Evolutionary conservation across 2,797 vertebrate species (phyloP), one percentile per base, ranked within the genome.

Genomic region (Catostomus latipinnis): DNA sequence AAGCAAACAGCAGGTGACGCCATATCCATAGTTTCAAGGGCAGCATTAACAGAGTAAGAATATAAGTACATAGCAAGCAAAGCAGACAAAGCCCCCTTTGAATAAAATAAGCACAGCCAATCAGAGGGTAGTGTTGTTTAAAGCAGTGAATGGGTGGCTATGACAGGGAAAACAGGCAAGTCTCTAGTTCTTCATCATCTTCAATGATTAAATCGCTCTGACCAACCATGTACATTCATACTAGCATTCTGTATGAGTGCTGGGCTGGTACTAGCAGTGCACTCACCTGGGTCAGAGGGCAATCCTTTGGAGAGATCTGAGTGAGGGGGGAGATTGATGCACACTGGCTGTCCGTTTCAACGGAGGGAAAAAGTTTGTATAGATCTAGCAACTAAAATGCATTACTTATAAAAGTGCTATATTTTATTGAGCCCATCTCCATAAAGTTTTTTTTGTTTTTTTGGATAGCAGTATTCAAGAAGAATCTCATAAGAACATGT

Each of bases 201-300:
- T 85, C 69, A 82, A 62, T 80, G 71, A 81, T 67, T 58, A 67
- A 81, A 78, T 75, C 67, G 74, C 82, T 78, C 80, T 86, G 80
- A 71, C 48, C 58, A 61, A 62, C 84, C 52, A 70, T 50, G 62
- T 80, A 60, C 61, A 80, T 78, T 76, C 82, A 84, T 76, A 85
- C 73, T 81, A 76, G 73, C 73, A 85, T 82, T 81, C 73, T 76
- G 72, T 61, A 62, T 57, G 52, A 82, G 74, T 71, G 76, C 84
- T 82, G 46, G 71, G 74, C 80, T 75, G 85, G 78, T 80, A 85
- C 90, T 89, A 82, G 78, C 88, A 84, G 87, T 84, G 87, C 81
- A 94, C 94, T 95, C 93, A 94, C 94, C 94, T 94, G 92, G 89
- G 85, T 90, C 92, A 90, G 87, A 86, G 87, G 91, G 90, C 89